Base-by-base conservation (phyloP, 2,113 vertebrate species). In the Geothlypis trichas region DNA sequence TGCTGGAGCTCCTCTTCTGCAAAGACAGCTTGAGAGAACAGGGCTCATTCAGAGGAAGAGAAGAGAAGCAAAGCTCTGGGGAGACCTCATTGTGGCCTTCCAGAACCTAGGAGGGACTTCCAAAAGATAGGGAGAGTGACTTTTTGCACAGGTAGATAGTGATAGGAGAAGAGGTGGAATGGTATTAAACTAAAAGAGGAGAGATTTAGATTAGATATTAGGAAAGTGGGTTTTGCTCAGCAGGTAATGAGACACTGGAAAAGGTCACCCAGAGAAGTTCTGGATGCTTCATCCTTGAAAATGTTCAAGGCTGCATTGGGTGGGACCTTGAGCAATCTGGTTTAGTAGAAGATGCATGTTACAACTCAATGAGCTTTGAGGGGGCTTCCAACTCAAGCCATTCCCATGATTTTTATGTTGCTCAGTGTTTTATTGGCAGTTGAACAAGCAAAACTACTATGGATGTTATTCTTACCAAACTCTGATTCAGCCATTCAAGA, bases 341-440 rank as follows among this genome's bases (percentile, higher is more conserved):
- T 54, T 61, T 41, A 41, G n/a, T 22, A 47, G 31, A 61, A 47
- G 35, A 75, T 41, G 20, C 14, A 16, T 39, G 14, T 13, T 62
- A 15, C 30, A 47, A 41, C 24, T 22, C 63, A 30, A 10, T 41
- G 28, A 31, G 18, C n/a, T 61, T 61, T 61, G 46, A 73, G 21
- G 9, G 41, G 11, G 4, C n/a, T 62, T 55, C 63, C 31, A 35
- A 27, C 17, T 41, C 27, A 31, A 69, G 7, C 5, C 0, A 0
- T 83, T 62, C 41, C 55, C 35, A 31, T 35, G 17, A 47, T 62
- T 62, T 83, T 68, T 41, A 21, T 74, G 31, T 51, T 81, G 26
- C 35, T 55, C 55, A 30, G 11, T 62, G 31, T 44, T 39, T 37
- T 62, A 35, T 13, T 68, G 27, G 23, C 49, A 81, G 30, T 13